Evolutionary conservation across 37 sponge, comb jelly and placozoan genomes (phyloP), one percentile per base, ranked within the genome.

Genomic region (Spongia lamella): DNA sequence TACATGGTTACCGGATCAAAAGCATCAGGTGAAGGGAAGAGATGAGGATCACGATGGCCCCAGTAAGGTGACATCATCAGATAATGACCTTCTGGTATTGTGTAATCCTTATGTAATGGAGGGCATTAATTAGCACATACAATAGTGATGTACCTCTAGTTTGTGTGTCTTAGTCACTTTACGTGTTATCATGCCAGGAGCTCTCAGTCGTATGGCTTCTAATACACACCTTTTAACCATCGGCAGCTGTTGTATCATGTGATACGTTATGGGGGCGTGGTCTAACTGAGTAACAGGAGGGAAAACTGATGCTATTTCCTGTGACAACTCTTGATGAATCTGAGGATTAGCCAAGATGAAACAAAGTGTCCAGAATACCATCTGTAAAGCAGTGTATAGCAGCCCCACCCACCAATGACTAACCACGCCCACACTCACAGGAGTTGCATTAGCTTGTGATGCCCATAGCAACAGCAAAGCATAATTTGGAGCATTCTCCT

Each of bases 401-500:
- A 43, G 47, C 47, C 47, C 5, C 47, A 13, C 47, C 47, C 47
- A 43, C 47, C n/a, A n/a, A n/a, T n/a, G n/a, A n/a, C n/a, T n/a
- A n/a, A n/a, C n/a, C n/a, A n/a, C n/a, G n/a, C n/a, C n/a, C n/a
- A 22, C 20, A 64, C 78, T 50, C 6, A 92, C 92, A 20, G 92
- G 92, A 9, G 89, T 38, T 40, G 92, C 92, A 63, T 92, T 92
- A 38, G 89, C 88, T 56, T 92, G 92, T 39, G 92, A 84, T 21
- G 92, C 92, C 92, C 92, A 92, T 50, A 92, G 72, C 59, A 92
- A 32, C 38, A 92, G 53, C n/a, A 92, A 61, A 14, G 81, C 73
- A 38, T 79, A 92, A 73, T 83, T 83, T 25, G 88, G 85, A 37
- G 89, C 85, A 75, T 53, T 75, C 1, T 61, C 31, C 17, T 34